Evolutionary conservation across 2,113 vertebrate species (phyloP), one percentile per base, ranked within the genome.

Genomic region (Symphodus melops): DNA sequence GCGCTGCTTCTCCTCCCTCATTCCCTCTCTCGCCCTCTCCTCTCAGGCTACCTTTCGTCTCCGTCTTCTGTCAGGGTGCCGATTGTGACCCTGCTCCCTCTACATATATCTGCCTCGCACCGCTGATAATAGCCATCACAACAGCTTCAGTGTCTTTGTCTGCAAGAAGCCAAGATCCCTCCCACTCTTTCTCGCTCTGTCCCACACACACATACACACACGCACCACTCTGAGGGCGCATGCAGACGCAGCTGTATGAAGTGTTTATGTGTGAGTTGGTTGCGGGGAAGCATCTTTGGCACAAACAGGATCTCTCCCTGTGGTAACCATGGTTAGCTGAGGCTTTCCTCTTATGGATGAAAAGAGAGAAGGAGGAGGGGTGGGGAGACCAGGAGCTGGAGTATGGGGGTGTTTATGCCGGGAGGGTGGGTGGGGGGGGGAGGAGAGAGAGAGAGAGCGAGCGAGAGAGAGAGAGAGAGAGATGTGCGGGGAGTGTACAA

Each of bases 61-160:
- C 84, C 84, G 88, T 94, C 92, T 93, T 94, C 64, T 84, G 94
- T 94, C 92, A 93, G 93, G 93, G 92, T 92, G 94, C 94, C 89
- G 92, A 95, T 93, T 92, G 73, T 86, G 83, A 79, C 77, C 83
- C 77, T 62, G 77, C 84, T 61, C 73, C 68, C 70, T 71, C 81
- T 75, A 73, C 72, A 68, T 86, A 95, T 95, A 96, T 96, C 94
- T 94, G 95, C 92, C 96, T 95, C 92, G 82, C 93, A 95, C 94
- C 94, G 94, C 95, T 94, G 95, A 95, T 96, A 97, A 96, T 95
- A 96, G 95, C 95, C 95, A 96, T 95, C 95, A 97, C 93, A 96
- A 95, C 95, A 96, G 94, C 94, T 93, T 94, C 94, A 91, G 94
- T 89, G 93, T 95, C 96, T 97, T 96, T 96, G 95, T 97, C 95